Conservation (phyloP, 2,888 invertebrate species). For the Adelphocoris suturalis region DNA sequence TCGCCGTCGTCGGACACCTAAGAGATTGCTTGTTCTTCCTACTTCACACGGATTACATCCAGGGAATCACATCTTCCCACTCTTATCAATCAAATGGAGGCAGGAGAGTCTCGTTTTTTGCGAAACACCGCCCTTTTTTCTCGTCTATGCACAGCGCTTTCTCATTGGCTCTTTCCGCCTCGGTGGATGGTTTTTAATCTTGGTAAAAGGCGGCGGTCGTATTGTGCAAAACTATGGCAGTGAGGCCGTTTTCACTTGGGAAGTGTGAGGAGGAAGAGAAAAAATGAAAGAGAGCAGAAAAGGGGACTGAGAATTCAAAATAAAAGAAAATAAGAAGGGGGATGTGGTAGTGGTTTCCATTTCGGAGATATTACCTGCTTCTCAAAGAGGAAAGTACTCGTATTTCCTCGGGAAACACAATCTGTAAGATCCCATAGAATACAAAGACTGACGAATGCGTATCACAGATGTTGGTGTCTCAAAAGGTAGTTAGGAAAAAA, state of each 20-base stretch:
- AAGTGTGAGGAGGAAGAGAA: neutral
- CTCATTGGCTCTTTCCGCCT: constrained; percentile 11
- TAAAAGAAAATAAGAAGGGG: neutral
- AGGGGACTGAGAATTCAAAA: neutral
- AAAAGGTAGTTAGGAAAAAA: too few species aligned
- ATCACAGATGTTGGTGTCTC: too few species aligned
- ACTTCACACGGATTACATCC: constrained; percentile 35
- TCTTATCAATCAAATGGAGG: constrained; percentile 31
- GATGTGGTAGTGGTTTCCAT: neutral
- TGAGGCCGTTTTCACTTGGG: neutral
- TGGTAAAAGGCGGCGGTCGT: constrained; percentile 20
- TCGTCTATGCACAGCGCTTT: constrained; percentile 9
- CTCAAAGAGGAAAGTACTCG: too few species aligned
- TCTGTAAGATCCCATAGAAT: too few species aligned
- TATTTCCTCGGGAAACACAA: too few species aligned
- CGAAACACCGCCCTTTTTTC: neutral
- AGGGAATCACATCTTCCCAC: constrained; percentile 8
- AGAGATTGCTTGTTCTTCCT: constrained; percentile 39
- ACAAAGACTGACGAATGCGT: too few species aligned
- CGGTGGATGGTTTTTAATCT: constrained; percentile 32
- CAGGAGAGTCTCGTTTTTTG: neutral
- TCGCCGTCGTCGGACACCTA: constrained; percentile 35
- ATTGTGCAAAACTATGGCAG: constrained; percentile 9
- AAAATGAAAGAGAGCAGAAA: neutral
- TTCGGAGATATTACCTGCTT: neutral